phyloP scores from a whole-genome alignment of 2,113 vertebrate species.

The Leucopternis melanops region DNA sequence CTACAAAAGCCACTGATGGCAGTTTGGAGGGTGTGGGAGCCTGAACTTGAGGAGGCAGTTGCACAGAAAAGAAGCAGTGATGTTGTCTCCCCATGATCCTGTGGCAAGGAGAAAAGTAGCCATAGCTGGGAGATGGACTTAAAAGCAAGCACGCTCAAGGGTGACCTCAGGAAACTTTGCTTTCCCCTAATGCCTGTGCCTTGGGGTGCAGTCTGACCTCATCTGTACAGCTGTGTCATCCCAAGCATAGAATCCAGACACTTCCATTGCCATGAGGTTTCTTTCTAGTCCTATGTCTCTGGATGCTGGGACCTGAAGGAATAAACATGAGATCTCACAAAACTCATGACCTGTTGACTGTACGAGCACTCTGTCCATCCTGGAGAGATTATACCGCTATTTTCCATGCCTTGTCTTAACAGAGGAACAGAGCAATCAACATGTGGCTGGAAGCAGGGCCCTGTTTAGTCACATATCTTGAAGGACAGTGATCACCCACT shows the following conservation, averaged over 20 bases:
- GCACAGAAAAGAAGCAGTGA: not conserved
- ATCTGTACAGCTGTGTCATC: not conserved
- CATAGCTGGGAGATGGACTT: not conserved
- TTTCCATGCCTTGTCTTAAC: not conserved
- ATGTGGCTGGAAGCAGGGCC: not conserved
- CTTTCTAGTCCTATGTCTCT: not conserved
- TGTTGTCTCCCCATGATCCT: accelerated
- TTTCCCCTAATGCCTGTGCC: not conserved
- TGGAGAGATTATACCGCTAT: not conserved
- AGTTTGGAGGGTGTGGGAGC: not conserved
- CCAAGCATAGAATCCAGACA: not conserved
- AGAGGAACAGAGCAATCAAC: not conserved
- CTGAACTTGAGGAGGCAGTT: not conserved
- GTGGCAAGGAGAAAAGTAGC: not conserved
- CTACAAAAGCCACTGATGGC: not conserved
- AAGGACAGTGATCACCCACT: not conserved
- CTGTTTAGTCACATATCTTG: not conserved
- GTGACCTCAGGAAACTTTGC: not conserved
- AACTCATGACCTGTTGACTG: not conserved
- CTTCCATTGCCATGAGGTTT: not conserved
- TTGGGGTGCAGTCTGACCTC: not conserved
- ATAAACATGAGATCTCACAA: not conserved
- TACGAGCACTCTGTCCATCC: not conserved
- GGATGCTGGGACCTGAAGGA: not conserved
- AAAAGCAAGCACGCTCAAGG: accelerated